Conservation (phyloP, 2,888 invertebrate genomes). For the Hipparchia sbordonii region DNA sequence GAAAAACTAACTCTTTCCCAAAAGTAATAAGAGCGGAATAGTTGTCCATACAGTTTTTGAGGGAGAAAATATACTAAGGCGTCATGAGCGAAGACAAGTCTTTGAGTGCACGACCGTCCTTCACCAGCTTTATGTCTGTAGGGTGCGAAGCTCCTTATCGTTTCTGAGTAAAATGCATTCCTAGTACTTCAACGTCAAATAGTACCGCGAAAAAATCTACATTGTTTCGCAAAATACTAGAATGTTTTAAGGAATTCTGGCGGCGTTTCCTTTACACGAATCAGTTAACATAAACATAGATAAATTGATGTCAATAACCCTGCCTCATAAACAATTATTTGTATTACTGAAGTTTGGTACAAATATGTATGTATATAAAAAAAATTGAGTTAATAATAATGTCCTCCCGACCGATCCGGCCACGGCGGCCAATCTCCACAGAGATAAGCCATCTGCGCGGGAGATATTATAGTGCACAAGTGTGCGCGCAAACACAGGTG, state of each 20-base stretch:
- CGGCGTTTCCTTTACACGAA: conserved; percentile 24
- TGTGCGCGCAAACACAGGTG: no score
- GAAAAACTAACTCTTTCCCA: conserved; percentile 15
- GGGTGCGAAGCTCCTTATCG: conserved; percentile 71
- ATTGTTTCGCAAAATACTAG: conserved; percentile 46
- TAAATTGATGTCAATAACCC: conserved; percentile 11
- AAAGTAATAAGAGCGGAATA: conserved; percentile 33
- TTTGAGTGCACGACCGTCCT: conserved; percentile 70
- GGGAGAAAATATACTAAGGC: conserved; percentile 27
- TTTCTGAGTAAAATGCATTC: conserved; percentile 72
- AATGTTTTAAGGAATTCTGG: conserved; percentile 28
- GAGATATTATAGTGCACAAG: no score
- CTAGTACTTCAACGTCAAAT: conserved; percentile 52
- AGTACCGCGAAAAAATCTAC: conserved; percentile 46
- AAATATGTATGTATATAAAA: no score
- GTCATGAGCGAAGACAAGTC: conserved; percentile 52
- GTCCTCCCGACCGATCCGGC: no score
- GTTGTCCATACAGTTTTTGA: conserved; percentile 1
- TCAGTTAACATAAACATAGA: conserved; percentile 13
- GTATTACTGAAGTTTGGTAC: not conserved
- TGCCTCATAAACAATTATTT: not conserved
- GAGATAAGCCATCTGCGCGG: no score
- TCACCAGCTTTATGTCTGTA: conserved; percentile 70
- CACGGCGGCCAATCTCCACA: no score
- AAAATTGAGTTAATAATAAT: not conserved